Percentiles rank a stretch among this genome's conserved stretches.
phyloP scores from a whole-genome alignment of 2,797 vertebrate species.

The Labroides dimidiatus region DNA sequence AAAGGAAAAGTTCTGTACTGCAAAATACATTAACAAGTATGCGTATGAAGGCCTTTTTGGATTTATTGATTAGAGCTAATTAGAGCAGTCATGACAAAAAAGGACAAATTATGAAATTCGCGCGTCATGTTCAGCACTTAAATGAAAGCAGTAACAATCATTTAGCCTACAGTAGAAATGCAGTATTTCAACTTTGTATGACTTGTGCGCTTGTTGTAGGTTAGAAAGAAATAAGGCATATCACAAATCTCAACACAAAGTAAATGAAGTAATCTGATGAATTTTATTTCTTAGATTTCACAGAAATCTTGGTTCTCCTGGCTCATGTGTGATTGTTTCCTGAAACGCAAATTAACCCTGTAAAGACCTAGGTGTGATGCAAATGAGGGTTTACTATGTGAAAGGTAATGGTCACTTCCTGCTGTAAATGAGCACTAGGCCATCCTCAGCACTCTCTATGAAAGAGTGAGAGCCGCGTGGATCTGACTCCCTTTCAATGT shows the following conservation, averaged over 20 bases:
- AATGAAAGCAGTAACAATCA: too few relatives aligned
- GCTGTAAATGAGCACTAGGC: conserved; percentile 20
- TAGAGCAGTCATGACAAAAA: too few relatives aligned
- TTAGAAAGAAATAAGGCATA: too few relatives aligned
- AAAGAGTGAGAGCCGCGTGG: conserved; percentile 14
- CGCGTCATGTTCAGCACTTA: too few relatives aligned
- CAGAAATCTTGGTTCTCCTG: not conserved
- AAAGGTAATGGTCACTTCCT: conserved; percentile 18
- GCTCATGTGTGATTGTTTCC: conserved; percentile 1
- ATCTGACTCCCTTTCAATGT: conserved; percentile 33
- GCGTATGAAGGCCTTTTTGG: too few relatives aligned
- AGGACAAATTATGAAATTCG: too few relatives aligned
- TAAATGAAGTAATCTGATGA: not conserved
- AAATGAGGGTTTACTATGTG: conserved; percentile 44
- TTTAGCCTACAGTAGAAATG: too few relatives aligned
- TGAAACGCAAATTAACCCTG: conserved; percentile 53
- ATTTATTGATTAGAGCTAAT: too few relatives aligned
- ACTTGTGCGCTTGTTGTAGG: too few relatives aligned
- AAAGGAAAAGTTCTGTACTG: too few relatives aligned
- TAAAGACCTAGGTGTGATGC: conserved; percentile 52
- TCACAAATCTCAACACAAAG: not conserved
- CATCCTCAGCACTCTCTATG: conserved; percentile 2
- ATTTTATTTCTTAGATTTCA: not conserved
- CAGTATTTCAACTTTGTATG: too few relatives aligned
- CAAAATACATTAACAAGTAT: too few relatives aligned